Conservation (phyloP, 1,140 invertebrate genomes). For the Temnothorax curvispinosus region DNA sequence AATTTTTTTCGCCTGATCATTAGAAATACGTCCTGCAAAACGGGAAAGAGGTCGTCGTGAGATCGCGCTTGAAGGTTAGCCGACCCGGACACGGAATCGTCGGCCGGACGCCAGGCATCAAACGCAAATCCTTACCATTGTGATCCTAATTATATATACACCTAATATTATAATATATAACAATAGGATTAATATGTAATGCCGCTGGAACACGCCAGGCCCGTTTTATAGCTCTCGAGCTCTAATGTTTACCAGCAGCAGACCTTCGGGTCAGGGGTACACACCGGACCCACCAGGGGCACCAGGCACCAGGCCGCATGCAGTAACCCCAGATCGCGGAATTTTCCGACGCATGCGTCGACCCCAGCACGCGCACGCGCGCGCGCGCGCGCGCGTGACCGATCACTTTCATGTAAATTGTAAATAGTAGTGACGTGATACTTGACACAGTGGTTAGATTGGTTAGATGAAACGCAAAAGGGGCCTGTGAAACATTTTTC, state of each 20-base stretch:
- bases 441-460: too few species aligned
- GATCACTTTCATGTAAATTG: too few species aligned
- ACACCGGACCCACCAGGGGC: background rate
- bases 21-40: slow-evolving; percentile 96
- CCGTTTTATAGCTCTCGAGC: background rate
- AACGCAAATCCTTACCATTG: slow-evolving; percentile 62
- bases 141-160: slow-evolving; percentile 57
- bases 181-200: slow-evolving; percentile 30
- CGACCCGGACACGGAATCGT: background rate
- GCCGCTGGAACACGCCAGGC: background rate
- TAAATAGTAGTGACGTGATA: too few species aligned
- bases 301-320: background rate
- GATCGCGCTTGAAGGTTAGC: slow-evolving; percentile 59
- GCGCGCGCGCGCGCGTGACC: background rate
- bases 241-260: slow-evolving; percentile 61
- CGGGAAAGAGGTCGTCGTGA: background rate
- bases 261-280: slow-evolving; percentile 48
- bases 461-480: too few species aligned
- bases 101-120: background rate
- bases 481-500: too few species aligned
- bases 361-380: background rate
- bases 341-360: background rate
- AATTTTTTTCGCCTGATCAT: slow-evolving; percentile 99
- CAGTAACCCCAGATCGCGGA: background rate
- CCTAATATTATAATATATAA: slow-evolving; percentile 29